Percentiles rank a stretch among this genome's conserved stretches.
phyloP scores from a whole-genome alignment of 2,113 vertebrate species.

The Antennarius striatus region DNA sequence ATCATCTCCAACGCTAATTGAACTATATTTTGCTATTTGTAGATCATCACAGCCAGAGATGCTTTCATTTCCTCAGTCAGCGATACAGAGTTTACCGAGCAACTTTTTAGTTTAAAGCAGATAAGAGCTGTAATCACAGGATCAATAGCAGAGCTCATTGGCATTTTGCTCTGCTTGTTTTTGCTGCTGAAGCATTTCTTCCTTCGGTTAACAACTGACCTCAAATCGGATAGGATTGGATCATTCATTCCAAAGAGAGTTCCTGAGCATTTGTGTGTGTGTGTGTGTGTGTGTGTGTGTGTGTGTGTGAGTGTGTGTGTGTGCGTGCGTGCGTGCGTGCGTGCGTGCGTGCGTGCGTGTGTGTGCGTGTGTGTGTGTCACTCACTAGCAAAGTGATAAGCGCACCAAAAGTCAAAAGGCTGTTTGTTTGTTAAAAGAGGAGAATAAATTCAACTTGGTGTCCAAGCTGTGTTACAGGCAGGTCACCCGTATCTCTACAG shows the following conservation, averaged over 20 bases:
- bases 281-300: too few species aligned
- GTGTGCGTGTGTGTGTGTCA: slow-evolving; percentile 28
- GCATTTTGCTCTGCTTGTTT: slow-evolving; percentile 54
- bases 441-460: not conserved
- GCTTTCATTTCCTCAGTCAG: slow-evolving; percentile 23
- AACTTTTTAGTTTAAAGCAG: slow-evolving; percentile 43
- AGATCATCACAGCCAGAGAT: slow-evolving; percentile 6
- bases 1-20: not conserved
- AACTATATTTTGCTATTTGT: slow-evolving; percentile 3
- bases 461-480: too few species aligned
- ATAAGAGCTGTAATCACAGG: slow-evolving; percentile 64
- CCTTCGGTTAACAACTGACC: slow-evolving; percentile 61
- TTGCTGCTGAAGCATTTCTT: slow-evolving; percentile 57
- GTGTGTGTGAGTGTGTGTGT: too few species aligned
- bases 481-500: too few species aligned
- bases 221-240: slow-evolving; percentile 56
- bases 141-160: slow-evolving; percentile 66
- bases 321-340: slow-evolving; percentile 11
- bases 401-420: too few species aligned
- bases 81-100: slow-evolving; percentile 27
- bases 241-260: slow-evolving; percentile 56
- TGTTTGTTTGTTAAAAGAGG: not conserved
- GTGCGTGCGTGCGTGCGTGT: slow-evolving; percentile 28
- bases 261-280: too few species aligned
- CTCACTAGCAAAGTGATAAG: slow-evolving; percentile 59